Evolutionary conservation across 2,888 invertebrate genomes (phyloP), one percentile per base, ranked within the genome.

Genomic region (Eulithis testata): DNA sequence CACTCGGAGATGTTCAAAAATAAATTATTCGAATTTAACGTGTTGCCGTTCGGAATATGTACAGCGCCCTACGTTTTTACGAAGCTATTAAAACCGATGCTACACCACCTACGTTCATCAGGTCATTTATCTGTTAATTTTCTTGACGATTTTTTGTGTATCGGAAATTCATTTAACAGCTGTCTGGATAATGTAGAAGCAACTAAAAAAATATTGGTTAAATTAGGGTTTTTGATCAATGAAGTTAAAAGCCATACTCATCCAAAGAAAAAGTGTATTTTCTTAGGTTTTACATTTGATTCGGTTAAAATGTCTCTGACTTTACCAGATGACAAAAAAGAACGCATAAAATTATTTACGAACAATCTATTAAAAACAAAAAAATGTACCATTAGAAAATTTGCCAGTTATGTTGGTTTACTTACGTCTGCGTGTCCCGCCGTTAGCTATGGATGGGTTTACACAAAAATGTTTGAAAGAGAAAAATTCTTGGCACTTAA

Each of bases 401-500:
- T 71, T 37, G 60, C 71, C 8, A 52, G 68, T 11, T 63, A 67
- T 8, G 66, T 73, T 12, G 75, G 73, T 11, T 12, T 68, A 1
- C 43, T 75, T 21, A 62, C 52, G 11, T 64, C 73, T 4, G 71
- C 72, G 2, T 75, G 73, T 21, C 74, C 74, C 11, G 73, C 73
- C 1, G 63, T 69, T 9, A 50, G n/a, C 1, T 73, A 71, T 40
- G 64, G 64, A 5, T 72, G 71, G 49, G 12, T 55, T 4, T 56
- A 56, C n/a, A 56, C 56, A 8, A 56, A 56, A 36, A 8, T 12
- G 9, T 56, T 56, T 47, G 56, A 56, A 43, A 8, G 47, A 5
- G 31, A 31, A 47, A 56, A 56, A 11, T 56, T 45, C 36, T n/a
- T 55, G 6, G 44, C 54, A 1, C 11, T 55, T 4, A 11, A n/a